Base-by-base conservation (phyloP, 2,888 invertebrate species). In the Eupithecia centaureata region DNA sequence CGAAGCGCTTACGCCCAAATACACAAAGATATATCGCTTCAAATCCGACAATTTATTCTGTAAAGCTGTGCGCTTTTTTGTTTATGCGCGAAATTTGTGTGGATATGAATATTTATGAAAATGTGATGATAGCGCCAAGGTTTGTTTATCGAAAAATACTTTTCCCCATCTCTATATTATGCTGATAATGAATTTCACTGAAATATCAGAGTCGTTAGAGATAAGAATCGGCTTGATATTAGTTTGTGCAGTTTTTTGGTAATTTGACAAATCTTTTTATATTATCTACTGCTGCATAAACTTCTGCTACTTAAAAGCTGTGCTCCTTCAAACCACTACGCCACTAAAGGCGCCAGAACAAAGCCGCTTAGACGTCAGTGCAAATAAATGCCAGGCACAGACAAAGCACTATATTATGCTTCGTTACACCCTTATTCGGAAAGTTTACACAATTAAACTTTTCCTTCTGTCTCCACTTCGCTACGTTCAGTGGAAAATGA, bases 1-100 rank as follows among this genome's bases (percentile, higher is more conserved):
- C 32, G 35, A 52, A 47, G 27, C 54, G 65, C 47, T 51, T 68
- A 57, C 63, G 60, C 61, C 28, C 62, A 63, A 70, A 71, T 68
- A 30, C 64, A 52, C 63, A 52, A 65, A 73, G 80, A 85, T 86
- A 78, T 83, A 86, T 83, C 65, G 80, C 75, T 76, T 81, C 79
- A 82, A 84, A 84, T 80, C 74, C 78, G 38, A 77, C 83, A 78
- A 84, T 86, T 83, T 84, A 82, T 86, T 81, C 72, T 65, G 65
- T 56, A 70, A 71, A 70, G 58, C 65, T 56, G 57, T 59, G 61
- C 52, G 63, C 58, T 67, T 68, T 71, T 69, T 57, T 47, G 47
- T 5, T 42, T 25, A n/a, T 61, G 58, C 18, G 56, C 18, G 5
- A 35, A 42, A 35, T 59, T 64, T 59, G 61, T 65, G 27, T 71